These are phyloP conservation scores for Vireo altiloquus DNA, from an alignment of 2,113 vertebrate species.

Conservation along the genomic window DNA sequence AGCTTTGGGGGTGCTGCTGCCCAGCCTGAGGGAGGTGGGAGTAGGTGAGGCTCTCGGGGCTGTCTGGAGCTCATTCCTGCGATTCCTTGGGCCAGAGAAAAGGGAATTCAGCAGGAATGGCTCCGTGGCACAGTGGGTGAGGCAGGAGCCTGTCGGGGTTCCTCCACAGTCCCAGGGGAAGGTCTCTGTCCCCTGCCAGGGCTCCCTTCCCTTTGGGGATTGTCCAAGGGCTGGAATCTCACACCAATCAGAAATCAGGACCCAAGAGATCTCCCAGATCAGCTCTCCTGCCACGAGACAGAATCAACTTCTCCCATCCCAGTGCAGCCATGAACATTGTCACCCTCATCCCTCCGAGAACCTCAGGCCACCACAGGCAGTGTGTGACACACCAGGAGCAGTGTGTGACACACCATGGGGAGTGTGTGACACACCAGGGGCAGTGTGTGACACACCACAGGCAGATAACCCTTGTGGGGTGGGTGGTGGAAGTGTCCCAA, in stretches of 20 bases:
- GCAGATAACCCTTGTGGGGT: too few species aligned
- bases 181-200: not conserved
- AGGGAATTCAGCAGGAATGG: not conserved
- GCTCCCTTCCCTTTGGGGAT: not conserved
- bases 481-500: too few species aligned
- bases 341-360: too few species aligned
- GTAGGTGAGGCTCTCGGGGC: not conserved
- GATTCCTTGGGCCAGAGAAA: too few species aligned
- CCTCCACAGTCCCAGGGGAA: not conserved
- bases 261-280: not conserved
- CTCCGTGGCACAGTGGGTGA: rapidly evolving
- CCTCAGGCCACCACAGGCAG: too few species aligned
- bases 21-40: rapidly evolving
- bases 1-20: not conserved
- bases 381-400: too few species aligned
- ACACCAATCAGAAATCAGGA: not conserved
- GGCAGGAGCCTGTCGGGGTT: rapidly evolving
- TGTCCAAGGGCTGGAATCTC: not conserved
- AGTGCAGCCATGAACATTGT: not conserved
- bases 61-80: not conserved
- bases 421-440: too few species aligned
- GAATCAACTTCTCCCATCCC: not conserved
- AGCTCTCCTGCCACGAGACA: not conserved
- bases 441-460: too few species aligned
- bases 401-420: too few species aligned